Evolutionary conservation across 2,888 invertebrate species (phyloP).

Genomic region (Tetanocera ferruginea): DNA sequence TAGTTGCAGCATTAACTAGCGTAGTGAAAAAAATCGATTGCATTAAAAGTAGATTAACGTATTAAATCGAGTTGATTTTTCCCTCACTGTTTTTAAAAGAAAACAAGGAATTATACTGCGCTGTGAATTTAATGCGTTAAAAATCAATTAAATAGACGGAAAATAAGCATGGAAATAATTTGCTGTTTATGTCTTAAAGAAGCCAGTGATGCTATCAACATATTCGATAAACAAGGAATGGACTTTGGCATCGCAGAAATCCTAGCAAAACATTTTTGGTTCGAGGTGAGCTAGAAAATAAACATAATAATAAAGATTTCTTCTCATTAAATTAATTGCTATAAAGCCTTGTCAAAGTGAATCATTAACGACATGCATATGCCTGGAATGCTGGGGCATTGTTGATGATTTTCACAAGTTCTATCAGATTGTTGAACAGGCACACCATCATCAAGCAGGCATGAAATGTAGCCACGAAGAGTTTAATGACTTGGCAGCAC

Average conservation of each 20-base stretch:
- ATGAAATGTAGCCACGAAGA: not conserved
- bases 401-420: slow-evolving; percentile 62
- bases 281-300: slow-evolving; percentile 57
- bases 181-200: slow-evolving; percentile 65
- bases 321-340: not conserved
- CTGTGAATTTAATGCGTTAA: too few species aligned
- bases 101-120: too few species aligned
- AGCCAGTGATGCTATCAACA: slow-evolving; percentile 59
- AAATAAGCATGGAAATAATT: slow-evolving; percentile 55
- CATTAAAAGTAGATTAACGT: too few species aligned
- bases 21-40: too few species aligned
- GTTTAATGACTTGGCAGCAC: not conserved
- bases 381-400: slow-evolving; percentile 60
- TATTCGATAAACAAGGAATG: slow-evolving; percentile 60
- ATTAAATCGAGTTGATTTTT: too few species aligned
- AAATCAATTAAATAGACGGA: too few species aligned
- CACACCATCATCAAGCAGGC: slow-evolving; percentile 61
- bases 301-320: not conserved
- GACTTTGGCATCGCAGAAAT: slow-evolving; percentile 59
- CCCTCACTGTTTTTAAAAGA: too few species aligned
- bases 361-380: slow-evolving; percentile 63
- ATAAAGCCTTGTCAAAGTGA: slow-evolving; percentile 47
- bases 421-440: slow-evolving; percentile 58
- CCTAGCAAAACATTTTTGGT: slow-evolving; percentile 67
- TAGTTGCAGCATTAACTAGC: too few species aligned